phyloP scores from a whole-genome alignment of 1,140 invertebrate genomes.

The Brachionus sp. region DNA sequence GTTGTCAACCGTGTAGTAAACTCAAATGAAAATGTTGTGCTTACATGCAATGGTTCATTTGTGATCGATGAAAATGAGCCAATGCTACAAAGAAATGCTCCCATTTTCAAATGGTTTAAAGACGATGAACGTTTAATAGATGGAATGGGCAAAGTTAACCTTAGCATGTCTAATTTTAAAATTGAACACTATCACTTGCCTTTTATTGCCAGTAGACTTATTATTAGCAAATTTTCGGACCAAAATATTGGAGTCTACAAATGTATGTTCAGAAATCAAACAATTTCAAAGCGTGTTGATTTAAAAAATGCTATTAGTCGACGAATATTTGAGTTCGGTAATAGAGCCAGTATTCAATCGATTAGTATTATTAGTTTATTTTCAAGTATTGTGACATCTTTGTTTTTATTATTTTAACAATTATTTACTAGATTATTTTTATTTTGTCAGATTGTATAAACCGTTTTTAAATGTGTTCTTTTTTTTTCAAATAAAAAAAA shows the following conservation, averaged over 20 bases:
- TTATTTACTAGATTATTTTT: not conserved
- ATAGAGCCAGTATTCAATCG: not conserved
- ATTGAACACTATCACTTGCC: constrained; percentile 6
- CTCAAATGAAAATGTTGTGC: not conserved
- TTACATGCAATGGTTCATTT: not conserved
- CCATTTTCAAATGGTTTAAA: not conserved
- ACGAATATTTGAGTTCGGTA: constrained; percentile 22
- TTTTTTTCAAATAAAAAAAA: not conserved
- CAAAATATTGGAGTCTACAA: constrained; percentile 2
- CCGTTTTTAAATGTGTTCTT: not conserved
- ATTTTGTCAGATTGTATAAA: not conserved
- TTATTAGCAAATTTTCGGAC: not conserved
- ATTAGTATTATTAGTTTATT: not conserved
- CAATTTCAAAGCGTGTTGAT: not conserved
- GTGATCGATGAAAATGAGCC: not conserved
- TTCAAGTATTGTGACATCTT: not conserved
- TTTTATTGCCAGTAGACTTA: not conserved
- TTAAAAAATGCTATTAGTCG: not conserved
- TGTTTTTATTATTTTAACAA: not conserved
- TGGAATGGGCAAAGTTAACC: not conserved
- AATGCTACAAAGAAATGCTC: not conserved
- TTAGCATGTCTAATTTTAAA: not conserved
- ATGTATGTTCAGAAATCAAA: constrained; percentile 18
- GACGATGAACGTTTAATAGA: not conserved
- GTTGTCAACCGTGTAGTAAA: not conserved